Conservation (phyloP, 2,888 invertebrate genomes). For the Lasioglossum figueresi region DNA sequence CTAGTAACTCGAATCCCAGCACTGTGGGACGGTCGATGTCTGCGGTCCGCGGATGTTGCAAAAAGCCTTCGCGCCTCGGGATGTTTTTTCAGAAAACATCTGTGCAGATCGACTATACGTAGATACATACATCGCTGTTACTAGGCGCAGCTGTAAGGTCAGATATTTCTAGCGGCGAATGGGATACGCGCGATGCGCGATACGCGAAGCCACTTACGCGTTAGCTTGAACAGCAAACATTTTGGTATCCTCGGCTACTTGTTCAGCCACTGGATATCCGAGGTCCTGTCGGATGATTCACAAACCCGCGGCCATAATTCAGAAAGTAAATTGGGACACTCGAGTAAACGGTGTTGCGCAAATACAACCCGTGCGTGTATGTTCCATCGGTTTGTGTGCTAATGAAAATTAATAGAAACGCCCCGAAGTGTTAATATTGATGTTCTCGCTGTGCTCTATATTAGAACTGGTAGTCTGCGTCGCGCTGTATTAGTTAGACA, state of each 20-base stretch:
- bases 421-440: constrained; percentile 6
- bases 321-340: constrained; percentile 10
- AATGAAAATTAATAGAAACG: constrained; percentile 17
- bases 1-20: too few relatives aligned
- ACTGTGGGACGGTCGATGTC: background rate
- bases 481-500: background rate
- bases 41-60: background rate
- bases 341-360: background rate
- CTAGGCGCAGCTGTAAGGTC: constrained; percentile 12
- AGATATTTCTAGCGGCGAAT: constrained; percentile 16
- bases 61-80: background rate
- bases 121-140: constrained; percentile 1
- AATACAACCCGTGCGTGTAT: background rate
- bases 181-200: background rate
- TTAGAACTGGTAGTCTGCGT: background rate
- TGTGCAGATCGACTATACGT: constrained; percentile 17
- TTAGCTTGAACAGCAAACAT: constrained; percentile 3
- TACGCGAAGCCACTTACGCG: background rate
- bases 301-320: constrained; percentile 1
- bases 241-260: constrained; percentile 10
- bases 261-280: constrained; percentile 2
- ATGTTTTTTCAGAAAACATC: background rate
- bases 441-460: background rate
- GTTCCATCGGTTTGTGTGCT: background rate
- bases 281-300: constrained; percentile 7